These are phyloP conservation scores for Ips typographus DNA, from an alignment of 1,140 invertebrate species.

Conservation along the genomic window DNA sequence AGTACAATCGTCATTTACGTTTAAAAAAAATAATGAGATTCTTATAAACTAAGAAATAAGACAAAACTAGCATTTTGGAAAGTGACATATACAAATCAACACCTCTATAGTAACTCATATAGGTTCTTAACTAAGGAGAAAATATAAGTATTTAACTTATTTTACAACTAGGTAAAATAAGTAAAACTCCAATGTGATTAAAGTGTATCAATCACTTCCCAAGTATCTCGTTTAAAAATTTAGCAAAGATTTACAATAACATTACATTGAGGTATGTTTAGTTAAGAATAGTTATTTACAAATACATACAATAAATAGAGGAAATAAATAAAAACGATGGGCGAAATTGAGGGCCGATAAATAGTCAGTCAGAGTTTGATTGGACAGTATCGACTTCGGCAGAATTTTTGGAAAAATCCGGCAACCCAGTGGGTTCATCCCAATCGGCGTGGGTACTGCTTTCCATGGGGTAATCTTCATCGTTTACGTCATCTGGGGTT, in stretches of 20 bases:
- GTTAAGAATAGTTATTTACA: conserved; percentile 31
- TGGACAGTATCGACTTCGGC: conserved; percentile 35
- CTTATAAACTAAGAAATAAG: not conserved
- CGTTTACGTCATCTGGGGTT: conserved; percentile 39
- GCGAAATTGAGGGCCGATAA: conserved; percentile 7
- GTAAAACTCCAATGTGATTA: conserved; percentile 2
- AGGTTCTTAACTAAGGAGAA: too few species aligned
- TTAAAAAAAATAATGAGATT: not conserved
- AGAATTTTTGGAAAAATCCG: conserved; percentile 40
- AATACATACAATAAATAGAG: conserved; percentile 50
- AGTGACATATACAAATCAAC: too few species aligned
- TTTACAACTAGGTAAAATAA: conserved; percentile 27
- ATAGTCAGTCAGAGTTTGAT: conserved; percentile 46
- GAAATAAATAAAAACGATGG: conserved; percentile 48
- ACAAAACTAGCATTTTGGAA: too few species aligned
- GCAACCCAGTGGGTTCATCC: conserved; percentile 45
- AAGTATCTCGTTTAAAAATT: not conserved
- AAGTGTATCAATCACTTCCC: not conserved
- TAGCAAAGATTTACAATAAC: conserved; percentile 10
- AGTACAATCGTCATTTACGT: not conserved
- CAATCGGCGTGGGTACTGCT: conserved; percentile 44
- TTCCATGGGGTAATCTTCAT: conserved; percentile 46
- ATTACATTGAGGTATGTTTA: conserved; percentile 33
- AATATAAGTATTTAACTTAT: conserved; percentile 13
- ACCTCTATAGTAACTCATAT: too few species aligned